Conservation (phyloP, 2,113 vertebrate species). For the Pholis gunnellus region DNA sequence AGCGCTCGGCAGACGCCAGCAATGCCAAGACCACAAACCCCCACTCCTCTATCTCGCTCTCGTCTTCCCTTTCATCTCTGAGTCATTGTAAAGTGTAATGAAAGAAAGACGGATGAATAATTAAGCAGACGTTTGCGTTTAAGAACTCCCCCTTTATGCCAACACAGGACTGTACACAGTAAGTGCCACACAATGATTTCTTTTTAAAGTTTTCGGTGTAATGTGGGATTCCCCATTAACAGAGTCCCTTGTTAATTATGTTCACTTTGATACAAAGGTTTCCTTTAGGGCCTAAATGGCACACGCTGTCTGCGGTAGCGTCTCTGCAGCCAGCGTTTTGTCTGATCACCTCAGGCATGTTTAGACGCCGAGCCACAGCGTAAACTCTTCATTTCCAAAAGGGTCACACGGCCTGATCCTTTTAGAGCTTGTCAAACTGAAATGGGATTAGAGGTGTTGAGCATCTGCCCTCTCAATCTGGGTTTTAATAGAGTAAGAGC, state of each 20-base stretch:
- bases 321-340: background rate
- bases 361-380: slow-evolving; percentile 27
- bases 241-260: slow-evolving; percentile 36
- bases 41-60: slow-evolving; percentile 41
- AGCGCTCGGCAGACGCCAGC: slow-evolving; percentile 62
- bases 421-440: slow-evolving; percentile 69
- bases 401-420: slow-evolving; percentile 69
- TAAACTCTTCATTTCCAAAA: slow-evolving; percentile 58
- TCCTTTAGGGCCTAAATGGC: slow-evolving; percentile 11
- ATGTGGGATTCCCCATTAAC: slow-evolving; percentile 56
- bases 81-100: slow-evolving; percentile 78
- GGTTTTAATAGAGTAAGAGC: slow-evolving; percentile 53
- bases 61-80: slow-evolving; percentile 77
- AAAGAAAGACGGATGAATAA: slow-evolving; percentile 80
- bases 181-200: slow-evolving; percentile 34
- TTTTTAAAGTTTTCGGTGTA: slow-evolving; percentile 25
- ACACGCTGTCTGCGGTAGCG: slow-evolving; percentile 5
- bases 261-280: slow-evolving; percentile 23
- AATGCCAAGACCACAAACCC: slow-evolving; percentile 58
- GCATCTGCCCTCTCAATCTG: slow-evolving; percentile 76
- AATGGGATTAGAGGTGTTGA: slow-evolving; percentile 82
- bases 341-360: slow-evolving; percentile 24
- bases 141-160: slow-evolving; percentile 63
- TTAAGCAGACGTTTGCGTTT: slow-evolving; percentile 70
- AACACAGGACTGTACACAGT: slow-evolving; percentile 23